Evolutionary conservation across 2,797 vertebrate genomes (phyloP).

Genomic region (Enteromius paludinosus): DNA sequence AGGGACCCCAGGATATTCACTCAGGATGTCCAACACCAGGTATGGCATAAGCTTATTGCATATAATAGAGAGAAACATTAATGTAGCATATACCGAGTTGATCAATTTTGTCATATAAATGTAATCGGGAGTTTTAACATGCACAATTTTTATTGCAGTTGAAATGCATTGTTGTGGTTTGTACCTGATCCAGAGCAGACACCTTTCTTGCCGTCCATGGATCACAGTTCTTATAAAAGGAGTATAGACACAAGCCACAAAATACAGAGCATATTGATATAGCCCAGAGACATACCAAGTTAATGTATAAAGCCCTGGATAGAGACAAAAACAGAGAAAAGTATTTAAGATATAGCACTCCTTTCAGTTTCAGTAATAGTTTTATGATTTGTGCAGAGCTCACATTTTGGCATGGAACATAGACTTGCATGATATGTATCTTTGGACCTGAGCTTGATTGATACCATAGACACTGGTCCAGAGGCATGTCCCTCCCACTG

Average conservation of each 20-base stretch:
- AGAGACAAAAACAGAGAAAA: conserved; percentile 17
- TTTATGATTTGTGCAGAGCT: conserved; percentile 63
- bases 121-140: neutral
- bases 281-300: conserved; percentile 87
- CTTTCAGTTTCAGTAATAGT: neutral
- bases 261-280: conserved; percentile 83
- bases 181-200: conserved; percentile 89
- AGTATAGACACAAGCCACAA: conserved; percentile 88
- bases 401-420: conserved; percentile 90
- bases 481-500: conserved; percentile 87
- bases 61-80: conserved; percentile 4
- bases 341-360: neutral
- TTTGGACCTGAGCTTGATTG: conserved; percentile 95
- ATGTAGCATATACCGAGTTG: neutral
- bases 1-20: conserved; percentile 86
- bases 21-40: conserved; percentile 89
- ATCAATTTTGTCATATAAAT: neutral
- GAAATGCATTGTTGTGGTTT: neutral
- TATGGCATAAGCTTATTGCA: conserved; percentile 88
- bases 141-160: neutral
- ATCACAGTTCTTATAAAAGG: conserved; percentile 90
- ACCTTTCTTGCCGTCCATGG: conserved; percentile 85
- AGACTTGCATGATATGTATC: conserved; percentile 93
- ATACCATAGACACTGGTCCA: conserved; percentile 89
- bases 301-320: conserved; percentile 88